Evolutionary conservation across 2,888 invertebrate species (phyloP).

Genomic region (Onthophagus sagittarius): DNA sequence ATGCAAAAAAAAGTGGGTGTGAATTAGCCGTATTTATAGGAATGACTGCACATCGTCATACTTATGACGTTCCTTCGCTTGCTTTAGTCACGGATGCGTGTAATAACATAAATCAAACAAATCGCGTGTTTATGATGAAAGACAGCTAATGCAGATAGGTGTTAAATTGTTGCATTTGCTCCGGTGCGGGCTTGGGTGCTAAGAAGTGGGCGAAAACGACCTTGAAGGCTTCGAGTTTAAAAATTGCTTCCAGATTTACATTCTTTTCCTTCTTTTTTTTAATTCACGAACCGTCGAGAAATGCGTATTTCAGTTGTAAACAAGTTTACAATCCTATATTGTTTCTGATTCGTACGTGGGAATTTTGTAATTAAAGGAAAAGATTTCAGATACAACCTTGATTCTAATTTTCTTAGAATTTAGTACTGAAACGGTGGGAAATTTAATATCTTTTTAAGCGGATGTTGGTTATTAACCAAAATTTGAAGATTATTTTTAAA

Average conservation of each 20-base stretch:
- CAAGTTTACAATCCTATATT: background rate
- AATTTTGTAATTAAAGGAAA: background rate
- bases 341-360: background rate
- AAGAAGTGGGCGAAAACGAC: background rate
- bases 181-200: background rate
- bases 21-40: slow-evolving; percentile 8
- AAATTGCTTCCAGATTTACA: background rate
- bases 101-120: background rate
- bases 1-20: slow-evolving; percentile 1
- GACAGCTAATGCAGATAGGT: background rate
- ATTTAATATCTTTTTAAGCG: background rate
- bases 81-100: background rate
- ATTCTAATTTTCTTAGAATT: background rate
- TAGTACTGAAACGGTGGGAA: background rate
- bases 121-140: background rate
- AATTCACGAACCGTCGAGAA: background rate
- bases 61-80: slow-evolving; percentile 1
- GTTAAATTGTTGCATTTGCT: background rate
- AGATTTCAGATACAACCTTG: background rate
- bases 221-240: background rate
- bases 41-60: slow-evolving; percentile 1
- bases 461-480: no score
- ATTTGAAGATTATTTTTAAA: no score
- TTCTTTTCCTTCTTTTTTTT: background rate
- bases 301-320: background rate